Conservation (phyloP, 2,113 vertebrate genomes). For the Notothenia rossii region DNA sequence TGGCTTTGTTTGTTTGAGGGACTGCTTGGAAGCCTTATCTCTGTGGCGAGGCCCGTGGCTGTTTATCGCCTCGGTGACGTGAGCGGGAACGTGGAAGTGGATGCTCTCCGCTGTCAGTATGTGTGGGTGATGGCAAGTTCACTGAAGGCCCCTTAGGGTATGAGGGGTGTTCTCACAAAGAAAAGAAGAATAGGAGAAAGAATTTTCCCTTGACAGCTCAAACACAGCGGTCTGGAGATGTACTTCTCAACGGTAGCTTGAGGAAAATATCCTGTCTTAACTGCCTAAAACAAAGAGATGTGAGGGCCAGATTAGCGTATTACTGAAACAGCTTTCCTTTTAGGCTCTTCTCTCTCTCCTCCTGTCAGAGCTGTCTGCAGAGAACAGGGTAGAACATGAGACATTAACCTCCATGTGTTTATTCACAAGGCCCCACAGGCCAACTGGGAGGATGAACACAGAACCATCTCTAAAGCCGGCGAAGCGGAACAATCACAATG, state of each 20-base stretch:
- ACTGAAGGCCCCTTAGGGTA: slow-evolving; percentile 70
- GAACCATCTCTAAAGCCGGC: slow-evolving; percentile 61
- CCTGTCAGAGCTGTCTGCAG: slow-evolving; percentile 76
- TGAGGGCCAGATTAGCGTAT: slow-evolving; percentile 69
- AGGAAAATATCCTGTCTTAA: slow-evolving; percentile 70
- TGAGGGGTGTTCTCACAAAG: slow-evolving; percentile 54
- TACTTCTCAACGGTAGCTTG: slow-evolving; percentile 62
- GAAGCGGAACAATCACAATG: slow-evolving; percentile 71
- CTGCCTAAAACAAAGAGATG: slow-evolving; percentile 71
- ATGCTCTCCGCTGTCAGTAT: slow-evolving; percentile 69
- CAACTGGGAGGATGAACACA: slow-evolving; percentile 70
- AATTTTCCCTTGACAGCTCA: slow-evolving; percentile 69
- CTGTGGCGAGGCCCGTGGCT: slow-evolving; percentile 61
- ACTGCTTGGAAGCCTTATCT: slow-evolving; percentile 78
- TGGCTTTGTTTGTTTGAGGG: slow-evolving; percentile 76
- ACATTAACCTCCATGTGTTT: slow-evolving; percentile 76
- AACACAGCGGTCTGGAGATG: slow-evolving; percentile 65
- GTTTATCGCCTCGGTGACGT: slow-evolving; percentile 75
- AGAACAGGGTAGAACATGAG: slow-evolving; percentile 62
- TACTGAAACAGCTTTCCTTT: slow-evolving; percentile 72
- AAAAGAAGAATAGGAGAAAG: slow-evolving; percentile 35
- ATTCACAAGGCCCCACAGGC: slow-evolving; percentile 74
- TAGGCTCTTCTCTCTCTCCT: slow-evolving; percentile 58
- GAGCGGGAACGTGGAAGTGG: slow-evolving; percentile 47
- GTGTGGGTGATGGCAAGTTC: slow-evolving; percentile 78